Percentiles rank a stretch among this genome's conserved stretches.
Conservation (phyloP, 2,113 vertebrate species). For the Myiozetetes cayanensis region DNA sequence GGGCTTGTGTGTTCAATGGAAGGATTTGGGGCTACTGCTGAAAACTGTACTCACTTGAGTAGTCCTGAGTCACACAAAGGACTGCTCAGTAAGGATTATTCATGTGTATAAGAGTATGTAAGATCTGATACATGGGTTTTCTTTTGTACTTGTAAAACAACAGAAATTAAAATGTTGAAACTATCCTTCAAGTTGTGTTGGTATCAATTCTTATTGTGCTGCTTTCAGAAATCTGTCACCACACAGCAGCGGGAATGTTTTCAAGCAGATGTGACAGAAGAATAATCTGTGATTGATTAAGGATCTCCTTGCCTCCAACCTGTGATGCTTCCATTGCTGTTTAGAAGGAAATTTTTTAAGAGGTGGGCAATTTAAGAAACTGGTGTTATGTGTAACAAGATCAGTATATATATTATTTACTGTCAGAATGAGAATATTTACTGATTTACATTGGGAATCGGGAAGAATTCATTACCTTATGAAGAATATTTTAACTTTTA, state of each 20-base stretch:
- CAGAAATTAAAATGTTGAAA: conserved; percentile 32
- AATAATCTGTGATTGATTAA: not conserved
- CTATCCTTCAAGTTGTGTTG: not conserved
- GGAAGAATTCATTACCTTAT: not conserved
- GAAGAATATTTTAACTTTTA: not conserved
- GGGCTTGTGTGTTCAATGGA: not conserved
- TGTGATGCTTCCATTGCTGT: not conserved
- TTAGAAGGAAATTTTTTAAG: not conserved
- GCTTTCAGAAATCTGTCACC: not conserved
- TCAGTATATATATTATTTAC: not conserved
- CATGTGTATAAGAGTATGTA: not conserved
- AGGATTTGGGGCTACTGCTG: not conserved
- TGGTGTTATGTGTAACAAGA: not conserved
- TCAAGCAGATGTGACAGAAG: not conserved
- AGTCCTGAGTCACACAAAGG: not conserved
- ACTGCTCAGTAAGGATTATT: not conserved
- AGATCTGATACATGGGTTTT: not conserved
- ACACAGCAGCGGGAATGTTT: not conserved
- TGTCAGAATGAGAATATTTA: not conserved
- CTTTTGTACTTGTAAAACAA: conserved; percentile 27
- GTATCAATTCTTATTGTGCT: not conserved
- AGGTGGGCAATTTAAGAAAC: not conserved
- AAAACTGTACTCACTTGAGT: not conserved
- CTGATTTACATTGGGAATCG: not conserved
- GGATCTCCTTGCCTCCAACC: not conserved